phyloP scores from a whole-genome alignment of 2,797 vertebrate species.

The Cheirogaleus major region DNA sequence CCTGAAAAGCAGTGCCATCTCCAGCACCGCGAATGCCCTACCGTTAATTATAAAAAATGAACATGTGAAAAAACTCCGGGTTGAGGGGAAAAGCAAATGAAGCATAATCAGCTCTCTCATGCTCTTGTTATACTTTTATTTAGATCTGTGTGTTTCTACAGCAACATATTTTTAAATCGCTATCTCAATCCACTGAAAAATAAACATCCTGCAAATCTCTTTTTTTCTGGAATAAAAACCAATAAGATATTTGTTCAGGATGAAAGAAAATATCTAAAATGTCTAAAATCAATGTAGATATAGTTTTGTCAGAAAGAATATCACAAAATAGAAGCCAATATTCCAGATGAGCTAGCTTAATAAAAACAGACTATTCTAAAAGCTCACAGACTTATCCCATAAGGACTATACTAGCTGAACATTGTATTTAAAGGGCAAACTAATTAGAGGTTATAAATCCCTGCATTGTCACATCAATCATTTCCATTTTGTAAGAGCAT shows the following conservation, averaged over 20 bases:
- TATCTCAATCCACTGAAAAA: slow-evolving; percentile 44
- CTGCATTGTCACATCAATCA: not conserved
- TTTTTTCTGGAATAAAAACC: not conserved
- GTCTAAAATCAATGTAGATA: not conserved
- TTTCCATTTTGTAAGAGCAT: not conserved
- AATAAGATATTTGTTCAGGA: not conserved
- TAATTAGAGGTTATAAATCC: not conserved
- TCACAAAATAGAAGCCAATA: slow-evolving; percentile 37
- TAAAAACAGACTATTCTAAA: slow-evolving; percentile 5
- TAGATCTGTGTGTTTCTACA: not conserved
- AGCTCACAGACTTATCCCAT: not conserved
- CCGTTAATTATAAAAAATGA: not conserved
- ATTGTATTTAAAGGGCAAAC: not conserved
- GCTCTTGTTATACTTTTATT: slow-evolving; percentile 21
- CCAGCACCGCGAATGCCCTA: not conserved
- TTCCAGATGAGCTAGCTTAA: not conserved
- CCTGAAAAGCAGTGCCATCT: not conserved
- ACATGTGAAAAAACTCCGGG: not conserved
- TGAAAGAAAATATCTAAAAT: not conserved
- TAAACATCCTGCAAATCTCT: not conserved
- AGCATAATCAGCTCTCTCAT: not conserved
- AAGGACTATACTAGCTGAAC: not conserved
- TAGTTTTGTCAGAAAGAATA: not conserved
- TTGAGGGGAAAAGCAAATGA: not conserved
- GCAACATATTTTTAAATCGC: slow-evolving; percentile 40